Conservation (phyloP, 92 coral and sea anemone genomes). For the Virgularia gustaviana region DNA sequence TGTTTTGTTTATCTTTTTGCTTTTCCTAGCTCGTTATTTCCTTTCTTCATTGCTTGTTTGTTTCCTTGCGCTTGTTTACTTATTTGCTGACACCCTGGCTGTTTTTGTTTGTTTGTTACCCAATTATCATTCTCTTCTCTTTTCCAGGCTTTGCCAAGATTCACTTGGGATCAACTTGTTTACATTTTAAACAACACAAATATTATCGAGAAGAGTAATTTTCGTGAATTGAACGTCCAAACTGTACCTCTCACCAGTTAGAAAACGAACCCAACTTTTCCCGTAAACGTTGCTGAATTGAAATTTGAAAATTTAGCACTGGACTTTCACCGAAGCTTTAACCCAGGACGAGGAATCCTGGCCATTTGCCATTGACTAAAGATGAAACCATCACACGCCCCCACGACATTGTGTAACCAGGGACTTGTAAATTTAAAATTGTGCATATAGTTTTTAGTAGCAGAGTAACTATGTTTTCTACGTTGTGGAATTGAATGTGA, state of each 20-base stretch:
- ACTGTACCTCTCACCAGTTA: slow-evolving; percentile 15
- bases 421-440: slow-evolving; percentile 4
- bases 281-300: too few relatives aligned
- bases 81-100: not conserved
- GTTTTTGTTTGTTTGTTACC: not conserved
- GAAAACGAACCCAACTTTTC: too few relatives aligned
- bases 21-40: too few relatives aligned
- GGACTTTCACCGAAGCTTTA: not conserved
- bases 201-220: not conserved
- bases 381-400: too few relatives aligned
- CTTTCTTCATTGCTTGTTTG: too few relatives aligned
- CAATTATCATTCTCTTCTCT: not conserved
- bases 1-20: too few relatives aligned
- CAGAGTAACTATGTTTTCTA: too few relatives aligned
- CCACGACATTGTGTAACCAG: too few relatives aligned
- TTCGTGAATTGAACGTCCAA: not conserved
- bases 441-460: not conserved
- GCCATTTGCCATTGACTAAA: too few relatives aligned
- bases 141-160: slow-evolving; percentile 18
- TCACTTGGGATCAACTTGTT: slow-evolving; percentile 31
- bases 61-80: too few relatives aligned
- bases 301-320: too few relatives aligned
- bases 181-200: slow-evolving; percentile 8
- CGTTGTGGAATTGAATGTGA: not conserved
- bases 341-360: too few relatives aligned